Evolutionary conservation across 2,113 vertebrate species (phyloP), one percentile per base, ranked within the genome.

Genomic region (Brachypodius melanocephalos): DNA sequence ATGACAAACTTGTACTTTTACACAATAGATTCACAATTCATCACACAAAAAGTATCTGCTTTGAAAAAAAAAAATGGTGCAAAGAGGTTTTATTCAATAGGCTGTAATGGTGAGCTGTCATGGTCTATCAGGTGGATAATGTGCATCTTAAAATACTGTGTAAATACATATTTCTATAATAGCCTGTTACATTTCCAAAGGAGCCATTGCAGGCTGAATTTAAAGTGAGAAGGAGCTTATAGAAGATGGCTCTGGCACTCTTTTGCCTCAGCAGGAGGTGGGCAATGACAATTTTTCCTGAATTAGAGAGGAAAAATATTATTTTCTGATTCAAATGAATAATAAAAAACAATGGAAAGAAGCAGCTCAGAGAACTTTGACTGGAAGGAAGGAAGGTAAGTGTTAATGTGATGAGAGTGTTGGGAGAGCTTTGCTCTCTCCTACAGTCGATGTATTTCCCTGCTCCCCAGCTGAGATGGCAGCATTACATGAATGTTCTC

Each of bases 101-200:
- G 83, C 93, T 84, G 90, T 96, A 95, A 95, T 96, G 90, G 75
- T 91, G 91, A 97, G 88, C 91, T 93, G 84, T 97, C 97, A 94
- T 96, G 93, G 96, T 97, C 90, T 95, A 94, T 81, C 86, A 87
- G 74, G 79, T 96, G 89, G 88, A 96, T 94, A 97, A 97, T 94
- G 77, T 87, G 76, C 85, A 89, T 95, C 96, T 97, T 97, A 96
- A 97, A 98, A 97, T 96, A 97, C 82, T 96, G 67, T 97, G 76
- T 97, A 98, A 97, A 95, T 97, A 97, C 92, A 68, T 97, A 96
- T 93, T 96, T 96, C 97, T 97, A 81, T 96, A 93, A 97, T 95
- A 96, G 88, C 68, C 80, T 78, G 57, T 90, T 93, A 67, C 96
- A 91, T 96, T 96, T 97, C 93, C 92, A 91, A 90, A 89, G 87